A percentile compares a stretch with the other conserved stretches of the same genome.
Conservation (phyloP, 2,113 vertebrate species). For the Natator depressus region DNA sequence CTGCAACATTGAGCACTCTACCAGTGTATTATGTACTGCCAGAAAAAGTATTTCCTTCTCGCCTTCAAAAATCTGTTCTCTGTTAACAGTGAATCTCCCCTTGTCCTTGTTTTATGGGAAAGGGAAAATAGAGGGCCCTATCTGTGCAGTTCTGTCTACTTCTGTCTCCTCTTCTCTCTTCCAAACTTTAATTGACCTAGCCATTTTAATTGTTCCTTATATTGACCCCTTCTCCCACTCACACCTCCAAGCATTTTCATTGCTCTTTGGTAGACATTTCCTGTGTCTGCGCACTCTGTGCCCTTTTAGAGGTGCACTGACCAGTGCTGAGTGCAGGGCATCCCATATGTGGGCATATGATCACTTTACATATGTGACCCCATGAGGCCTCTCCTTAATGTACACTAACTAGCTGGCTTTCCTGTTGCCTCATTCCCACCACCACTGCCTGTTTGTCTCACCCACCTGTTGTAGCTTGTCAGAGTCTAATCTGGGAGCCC, state of each 20-base stretch:
- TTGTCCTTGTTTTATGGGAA: neutral
- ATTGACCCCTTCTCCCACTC: conserved; percentile 1
- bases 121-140: neutral
- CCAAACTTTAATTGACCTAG: neutral
- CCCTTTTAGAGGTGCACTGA: neutral
- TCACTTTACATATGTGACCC: neutral
- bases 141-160: rapidly evolving
- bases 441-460: neutral
- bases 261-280: neutral
- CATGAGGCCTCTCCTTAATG: neutral
- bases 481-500: neutral
- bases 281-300: neutral
- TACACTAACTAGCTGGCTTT: neutral
- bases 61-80: neutral
- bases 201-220: neutral
- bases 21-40: neutral
- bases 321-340: neutral
- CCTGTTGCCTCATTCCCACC: neutral
- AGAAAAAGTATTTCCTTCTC: neutral
- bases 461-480: neutral
- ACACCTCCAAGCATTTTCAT: neutral
- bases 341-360: neutral
- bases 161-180: neutral
- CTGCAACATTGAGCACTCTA: neutral
- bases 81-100: neutral